Base-by-base conservation (phyloP, 2,888 invertebrate genomes). In the Vesta saturnalis region DNA sequence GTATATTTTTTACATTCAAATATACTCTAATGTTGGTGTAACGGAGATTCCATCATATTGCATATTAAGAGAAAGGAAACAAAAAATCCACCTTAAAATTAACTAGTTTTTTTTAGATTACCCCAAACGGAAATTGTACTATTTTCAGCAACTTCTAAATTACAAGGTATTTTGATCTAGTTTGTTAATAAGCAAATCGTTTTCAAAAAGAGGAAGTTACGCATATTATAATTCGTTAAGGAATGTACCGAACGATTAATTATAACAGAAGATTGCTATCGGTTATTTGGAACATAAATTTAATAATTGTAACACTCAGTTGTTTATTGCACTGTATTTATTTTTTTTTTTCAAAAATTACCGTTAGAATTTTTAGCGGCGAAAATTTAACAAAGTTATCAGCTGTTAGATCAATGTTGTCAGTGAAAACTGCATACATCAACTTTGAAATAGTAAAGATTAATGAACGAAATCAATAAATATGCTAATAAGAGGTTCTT, bases 321-420 rank as follows among this genome's bases (percentile, higher is more conserved):
- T 39, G 12, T n/a, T 39, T 39, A 39, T 6, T 39, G 39, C 12
- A 39, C 12, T 39, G 8, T n/a, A 10, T n/a, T 39, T 39, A 10
- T n/a, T 39, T 39, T 39, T n/a, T 39, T n/a, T n/a, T n/a, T 8
- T n/a, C 39, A 10, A 39, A 39, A 39, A 39, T 39, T n/a, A 39
- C n/a, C 39, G n/a, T 39, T 30, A 30, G 12, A 39, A 39, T 39
- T 39, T 21, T 3, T 8, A 52, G 52, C 52, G 52, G 52, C 21
- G 2, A 52, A 52, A 18, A 19, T 52, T 52, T 19, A 52, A 52
- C 52, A 52, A 52, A 52, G 19, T 52, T 52, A 52, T 52, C 52
- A 19, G 12, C 19, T 16, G 52, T 52, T 52, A 18, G 52, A 52
- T 52, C 52, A 52, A 19, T 19, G 18, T 19, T n/a, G 18, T 52